Conservation (phyloP, 2,113 vertebrate genomes). For the Protobothrops flavoviridis region DNA sequence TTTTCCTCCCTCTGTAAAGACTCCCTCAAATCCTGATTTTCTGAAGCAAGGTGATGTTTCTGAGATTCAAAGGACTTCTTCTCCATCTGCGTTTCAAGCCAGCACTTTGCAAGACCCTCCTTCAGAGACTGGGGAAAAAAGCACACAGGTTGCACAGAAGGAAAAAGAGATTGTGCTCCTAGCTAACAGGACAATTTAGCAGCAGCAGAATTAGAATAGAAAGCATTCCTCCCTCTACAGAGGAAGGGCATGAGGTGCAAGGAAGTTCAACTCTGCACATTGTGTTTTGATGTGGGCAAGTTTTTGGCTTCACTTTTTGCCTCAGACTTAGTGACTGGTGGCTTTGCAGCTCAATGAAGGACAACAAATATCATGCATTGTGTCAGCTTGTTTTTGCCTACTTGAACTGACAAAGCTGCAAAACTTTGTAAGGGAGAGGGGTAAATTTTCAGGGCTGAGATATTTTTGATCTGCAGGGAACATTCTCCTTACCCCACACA, state of each 20-base stretch:
- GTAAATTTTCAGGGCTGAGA: not conserved
- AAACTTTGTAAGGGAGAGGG: not conserved
- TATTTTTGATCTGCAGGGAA: not conserved
- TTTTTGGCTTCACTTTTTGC: not conserved
- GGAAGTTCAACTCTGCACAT: not conserved
- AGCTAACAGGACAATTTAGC: not conserved
- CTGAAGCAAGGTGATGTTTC: slow-evolving; percentile 73
- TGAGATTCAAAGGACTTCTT: slow-evolving; percentile 72
- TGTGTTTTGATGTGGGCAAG: not conserved
- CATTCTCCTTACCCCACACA: slow-evolving; percentile 67
- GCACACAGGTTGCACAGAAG: not conserved
- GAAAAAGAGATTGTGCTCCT: not conserved
- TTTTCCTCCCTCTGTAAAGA: slow-evolving; percentile 83
- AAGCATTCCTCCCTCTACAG: not conserved
- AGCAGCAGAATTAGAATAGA: not conserved
- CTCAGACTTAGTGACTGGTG: not conserved
- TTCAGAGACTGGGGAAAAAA: slow-evolving; percentile 69
- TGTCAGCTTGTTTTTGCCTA: not conserved
- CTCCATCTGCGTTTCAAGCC: slow-evolving; percentile 73
- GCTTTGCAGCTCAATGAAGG: not conserved
- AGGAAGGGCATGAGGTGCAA: not conserved
- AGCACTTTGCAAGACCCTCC: slow-evolving; percentile 72
- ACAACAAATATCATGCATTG: not conserved
- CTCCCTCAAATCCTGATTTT: slow-evolving; percentile 81
- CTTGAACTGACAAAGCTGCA: not conserved